A percentile compares a stretch with the other conserved stretches of the same genome.
phyloP scores from a whole-genome alignment of 2,113 vertebrate genomes.

The Galemys pyrenaicus region DNA sequence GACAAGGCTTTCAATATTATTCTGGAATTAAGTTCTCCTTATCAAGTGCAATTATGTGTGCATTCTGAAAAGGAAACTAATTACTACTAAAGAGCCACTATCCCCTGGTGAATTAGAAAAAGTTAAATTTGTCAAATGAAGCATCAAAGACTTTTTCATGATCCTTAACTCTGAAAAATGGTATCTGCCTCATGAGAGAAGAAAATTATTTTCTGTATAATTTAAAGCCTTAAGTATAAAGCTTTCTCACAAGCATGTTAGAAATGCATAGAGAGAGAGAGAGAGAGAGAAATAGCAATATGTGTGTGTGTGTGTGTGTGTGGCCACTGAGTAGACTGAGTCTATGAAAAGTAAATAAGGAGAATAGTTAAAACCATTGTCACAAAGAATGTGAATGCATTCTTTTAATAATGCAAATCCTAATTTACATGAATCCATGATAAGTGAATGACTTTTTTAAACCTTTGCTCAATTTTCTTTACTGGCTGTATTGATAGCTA shows the following conservation, averaged over 20 bases:
- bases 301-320: too few species aligned
- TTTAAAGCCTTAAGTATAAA: not conserved
- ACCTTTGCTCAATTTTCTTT: not conserved
- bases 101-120: not conserved
- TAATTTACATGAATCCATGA: not conserved
- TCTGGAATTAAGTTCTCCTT: not conserved
- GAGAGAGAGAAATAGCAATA: too few species aligned
- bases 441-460: not conserved
- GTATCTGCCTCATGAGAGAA: not conserved
- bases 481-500: not conserved
- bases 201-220: too few species aligned
- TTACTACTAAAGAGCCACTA: not conserved
- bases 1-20: not conserved
- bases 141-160: not conserved
- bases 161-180: constrained; percentile 16
- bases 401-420: not conserved
- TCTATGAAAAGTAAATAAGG: not conserved
- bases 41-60: not conserved
- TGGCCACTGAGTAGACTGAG: not conserved
- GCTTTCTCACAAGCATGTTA: not conserved
- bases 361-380: not conserved
- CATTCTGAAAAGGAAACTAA: not conserved
- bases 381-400: not conserved
- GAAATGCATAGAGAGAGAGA: too few species aligned
- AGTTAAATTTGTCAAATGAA: not conserved